phyloP scores from a whole-genome alignment of 2,888 invertebrate species.

The Congeria kusceri region DNA sequence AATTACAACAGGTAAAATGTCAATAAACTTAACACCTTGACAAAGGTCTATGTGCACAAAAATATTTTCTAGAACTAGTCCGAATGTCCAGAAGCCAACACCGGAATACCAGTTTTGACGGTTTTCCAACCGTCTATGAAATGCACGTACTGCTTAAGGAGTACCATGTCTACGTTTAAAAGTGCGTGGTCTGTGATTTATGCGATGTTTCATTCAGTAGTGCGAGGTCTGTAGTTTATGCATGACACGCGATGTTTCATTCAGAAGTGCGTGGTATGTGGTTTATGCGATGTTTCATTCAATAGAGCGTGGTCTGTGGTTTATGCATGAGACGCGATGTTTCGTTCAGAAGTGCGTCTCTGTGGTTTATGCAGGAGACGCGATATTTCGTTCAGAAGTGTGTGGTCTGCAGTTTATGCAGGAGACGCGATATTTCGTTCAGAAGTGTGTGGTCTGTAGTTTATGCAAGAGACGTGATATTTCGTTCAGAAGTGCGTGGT shows the following conservation, averaged over 20 bases:
- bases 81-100: too few relatives aligned
- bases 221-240: constrained; percentile 25
- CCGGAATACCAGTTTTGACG: too few relatives aligned
- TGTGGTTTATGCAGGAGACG: constrained; percentile 32
- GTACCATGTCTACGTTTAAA: too few relatives aligned
- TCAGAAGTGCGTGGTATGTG: constrained; percentile 27
- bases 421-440: not conserved
- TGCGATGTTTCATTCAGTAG: constrained; percentile 1
- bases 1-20: too few relatives aligned
- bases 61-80: too few relatives aligned
- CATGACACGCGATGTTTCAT: constrained; percentile 11
- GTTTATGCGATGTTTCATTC: constrained; percentile 7
- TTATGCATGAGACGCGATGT: constrained; percentile 49
- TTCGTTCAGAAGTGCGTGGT: constrained; percentile 20
- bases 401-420: constrained; percentile 29
- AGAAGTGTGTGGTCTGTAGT: constrained; percentile 28
- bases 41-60: too few relatives aligned
- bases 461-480: constrained; percentile 38
- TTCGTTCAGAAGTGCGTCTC: constrained; percentile 42
- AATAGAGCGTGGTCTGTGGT: constrained; percentile 27
- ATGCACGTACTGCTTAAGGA: too few relatives aligned
- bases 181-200: constrained; percentile 24
- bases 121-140: too few relatives aligned
- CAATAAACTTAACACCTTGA: too few relatives aligned
- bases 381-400: constrained; percentile 2